Evolutionary conservation across 2,888 invertebrate species (phyloP), one percentile per base, ranked within the genome.

Genomic region (Eilema griseolum): DNA sequence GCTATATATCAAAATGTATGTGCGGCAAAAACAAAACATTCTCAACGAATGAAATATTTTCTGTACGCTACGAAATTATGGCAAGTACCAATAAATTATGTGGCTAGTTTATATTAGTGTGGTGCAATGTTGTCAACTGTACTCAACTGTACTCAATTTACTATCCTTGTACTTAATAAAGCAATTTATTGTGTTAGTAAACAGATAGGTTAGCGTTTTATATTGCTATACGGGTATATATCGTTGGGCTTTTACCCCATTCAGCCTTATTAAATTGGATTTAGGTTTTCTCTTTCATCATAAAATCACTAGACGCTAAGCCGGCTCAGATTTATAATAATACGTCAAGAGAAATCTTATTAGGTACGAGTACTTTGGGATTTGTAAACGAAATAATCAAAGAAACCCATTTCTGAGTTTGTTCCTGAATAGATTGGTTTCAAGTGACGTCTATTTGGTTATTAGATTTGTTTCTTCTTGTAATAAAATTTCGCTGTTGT

Each of bases 131-230:
- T 63, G 68, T 69, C 46, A 69, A 63, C 62, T 62, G 33, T 62
- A 68, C 57, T 28, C 41, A 46, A 33, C 62, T n/a, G 41, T 41
- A 69, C 61, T 71, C 72, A 64, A 75, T 78, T 80, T 75, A 81
- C 70, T 60, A 65, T 66, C 59, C 57, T 73, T 67, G 70, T 75
- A 24, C 31, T 59, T 72, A 72, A 70, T 72, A 60, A 14, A 74
- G 33, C 59, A 69, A 71, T 75, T 78, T 75, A 69, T 75, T 69
- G 63, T 59, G 69, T 69, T 64, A 20, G 59, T 64, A 59, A 69
- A 59, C 41, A 23, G 59, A 59, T 31, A 59, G 23, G 63, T n/a
- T 52, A 10, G 64, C 59, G 31, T n/a, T 63, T 64, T 46, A 64
- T 64, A 31, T 63, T 11, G 14, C 24, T 37, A 41, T n/a, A n/a